These are phyloP conservation scores for Cephalopterus ornatus DNA, from an alignment of 2,113 vertebrate species.

Conservation along the genomic window DNA sequence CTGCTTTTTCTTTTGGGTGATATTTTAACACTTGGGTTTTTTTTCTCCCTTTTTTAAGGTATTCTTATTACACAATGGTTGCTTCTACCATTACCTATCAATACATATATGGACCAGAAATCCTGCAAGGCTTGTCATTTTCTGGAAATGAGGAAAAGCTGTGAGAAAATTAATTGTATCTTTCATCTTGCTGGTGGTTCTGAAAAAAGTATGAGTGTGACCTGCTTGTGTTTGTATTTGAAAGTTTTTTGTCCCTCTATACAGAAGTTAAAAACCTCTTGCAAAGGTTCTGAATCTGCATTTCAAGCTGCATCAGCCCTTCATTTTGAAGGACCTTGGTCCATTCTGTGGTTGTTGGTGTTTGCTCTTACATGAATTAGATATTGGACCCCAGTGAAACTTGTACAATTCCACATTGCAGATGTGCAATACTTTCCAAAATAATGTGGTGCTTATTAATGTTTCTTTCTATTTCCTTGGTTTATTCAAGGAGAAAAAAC, in stretches of 20 bases:
- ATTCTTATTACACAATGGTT: neutral
- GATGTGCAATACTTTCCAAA: neutral
- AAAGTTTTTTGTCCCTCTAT: neutral
- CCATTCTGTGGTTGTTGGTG: neutral
- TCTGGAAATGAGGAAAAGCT: neutral
- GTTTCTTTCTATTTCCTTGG: neutral
- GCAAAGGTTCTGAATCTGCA: neutral
- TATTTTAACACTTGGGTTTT: neutral
- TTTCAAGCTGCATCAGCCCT: neutral
- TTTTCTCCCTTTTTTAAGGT: fast-evolving
- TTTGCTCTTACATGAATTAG: neutral
- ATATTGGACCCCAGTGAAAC: neutral
- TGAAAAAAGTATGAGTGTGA: neutral
- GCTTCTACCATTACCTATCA: neutral
- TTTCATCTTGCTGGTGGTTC: neutral
- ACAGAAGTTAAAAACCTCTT: neutral
- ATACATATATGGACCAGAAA: neutral
- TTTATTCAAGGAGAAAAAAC: neutral
- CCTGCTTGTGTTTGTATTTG: neutral
- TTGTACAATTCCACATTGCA: neutral
- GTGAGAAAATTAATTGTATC: neutral
- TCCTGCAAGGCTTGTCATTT: neutral
- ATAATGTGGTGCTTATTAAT: neutral
- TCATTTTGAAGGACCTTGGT: neutral
- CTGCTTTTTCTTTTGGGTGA: neutral